A percentile compares a stretch with the other conserved stretches of the same genome.
phyloP scores from a whole-genome alignment of 2,113 vertebrate species.

The Kryptolebias marmoratus region DNA sequence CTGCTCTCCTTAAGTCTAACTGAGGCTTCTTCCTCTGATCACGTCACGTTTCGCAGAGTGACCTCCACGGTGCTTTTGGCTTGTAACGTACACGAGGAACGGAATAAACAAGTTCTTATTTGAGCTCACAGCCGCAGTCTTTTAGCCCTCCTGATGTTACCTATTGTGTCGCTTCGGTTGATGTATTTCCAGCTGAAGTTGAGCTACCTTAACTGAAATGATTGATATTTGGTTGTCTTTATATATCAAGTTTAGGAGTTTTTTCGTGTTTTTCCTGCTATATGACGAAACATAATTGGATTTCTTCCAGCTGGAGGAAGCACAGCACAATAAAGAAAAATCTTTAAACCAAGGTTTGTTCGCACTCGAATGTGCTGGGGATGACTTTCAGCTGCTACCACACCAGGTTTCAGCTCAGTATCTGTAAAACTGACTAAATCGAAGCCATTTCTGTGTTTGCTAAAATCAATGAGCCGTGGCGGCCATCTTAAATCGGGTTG shows the following conservation, averaged over 20 bases:
- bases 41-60: conserved; percentile 11
- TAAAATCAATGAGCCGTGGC: too few relatives aligned
- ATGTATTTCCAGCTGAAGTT: not conserved
- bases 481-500: too few relatives aligned
- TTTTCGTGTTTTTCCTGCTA: too few relatives aligned
- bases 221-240: not conserved
- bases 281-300: not conserved
- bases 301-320: not conserved
- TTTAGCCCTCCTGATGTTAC: not conserved
- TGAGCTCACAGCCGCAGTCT: not conserved
- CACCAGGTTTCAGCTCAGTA: too few relatives aligned
- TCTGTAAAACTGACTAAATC: too few relatives aligned
- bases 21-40: not conserved
- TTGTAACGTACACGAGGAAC: not conserved
- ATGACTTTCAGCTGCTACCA: too few relatives aligned
- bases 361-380: too few relatives aligned
- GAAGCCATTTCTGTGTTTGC: too few relatives aligned
- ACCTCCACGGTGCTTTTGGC: conserved; percentile 15
- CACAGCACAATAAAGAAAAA: not conserved
- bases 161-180: not conserved
- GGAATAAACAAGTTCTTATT: not conserved
- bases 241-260: not conserved
- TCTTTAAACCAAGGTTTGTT: too few relatives aligned
- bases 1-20: conserved; percentile 20
- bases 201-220: not conserved